These are phyloP conservation scores for Eumerus sabulonum DNA, from an alignment of 2,888 invertebrate genomes.

Conservation along the genomic window DNA sequence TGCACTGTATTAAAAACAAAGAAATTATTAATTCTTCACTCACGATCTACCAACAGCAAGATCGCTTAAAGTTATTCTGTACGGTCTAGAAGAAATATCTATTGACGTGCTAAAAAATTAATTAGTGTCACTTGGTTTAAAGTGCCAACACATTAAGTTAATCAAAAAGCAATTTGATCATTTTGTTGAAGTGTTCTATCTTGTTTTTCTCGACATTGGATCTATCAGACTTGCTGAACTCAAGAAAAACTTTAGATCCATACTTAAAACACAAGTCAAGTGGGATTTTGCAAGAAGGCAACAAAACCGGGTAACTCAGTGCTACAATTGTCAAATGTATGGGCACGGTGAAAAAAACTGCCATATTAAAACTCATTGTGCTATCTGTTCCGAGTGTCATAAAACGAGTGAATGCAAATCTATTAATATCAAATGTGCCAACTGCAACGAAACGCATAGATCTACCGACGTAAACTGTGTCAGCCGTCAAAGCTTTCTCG, in stretches of 20 bases:
- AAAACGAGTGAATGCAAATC: conserved; percentile 6
- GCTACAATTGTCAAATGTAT: no score
- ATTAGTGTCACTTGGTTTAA: conserved; percentile 12
- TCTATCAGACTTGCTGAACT: conserved; percentile 1
- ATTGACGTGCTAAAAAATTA: not conserved
- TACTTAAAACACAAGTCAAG: conserved; percentile 22
- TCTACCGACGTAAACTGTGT: not conserved
- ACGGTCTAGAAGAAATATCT: not conserved
- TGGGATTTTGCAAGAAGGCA: conserved; percentile 20
- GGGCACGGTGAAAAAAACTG: conserved; percentile 8
- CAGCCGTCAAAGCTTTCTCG: not conserved
- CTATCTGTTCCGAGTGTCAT: conserved; percentile 1
- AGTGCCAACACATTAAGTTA: not conserved
- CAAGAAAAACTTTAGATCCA: not conserved
- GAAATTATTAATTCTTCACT: conserved; percentile 4
- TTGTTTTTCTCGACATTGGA: conserved; percentile 11
- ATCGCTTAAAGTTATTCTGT: conserved; percentile 10
- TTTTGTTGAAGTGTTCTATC: conserved; percentile 8
- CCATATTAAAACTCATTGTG: conserved; percentile 12
- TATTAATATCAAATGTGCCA: no score
- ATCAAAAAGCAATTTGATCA: conserved; percentile 12
- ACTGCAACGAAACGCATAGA: not conserved
- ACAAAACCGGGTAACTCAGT: not conserved
- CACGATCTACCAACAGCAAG: conserved; percentile 16
- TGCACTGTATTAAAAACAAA: no score